phyloP scores from a whole-genome alignment of 2,888 invertebrate genomes.

The Netelia fuscicornis region DNA sequence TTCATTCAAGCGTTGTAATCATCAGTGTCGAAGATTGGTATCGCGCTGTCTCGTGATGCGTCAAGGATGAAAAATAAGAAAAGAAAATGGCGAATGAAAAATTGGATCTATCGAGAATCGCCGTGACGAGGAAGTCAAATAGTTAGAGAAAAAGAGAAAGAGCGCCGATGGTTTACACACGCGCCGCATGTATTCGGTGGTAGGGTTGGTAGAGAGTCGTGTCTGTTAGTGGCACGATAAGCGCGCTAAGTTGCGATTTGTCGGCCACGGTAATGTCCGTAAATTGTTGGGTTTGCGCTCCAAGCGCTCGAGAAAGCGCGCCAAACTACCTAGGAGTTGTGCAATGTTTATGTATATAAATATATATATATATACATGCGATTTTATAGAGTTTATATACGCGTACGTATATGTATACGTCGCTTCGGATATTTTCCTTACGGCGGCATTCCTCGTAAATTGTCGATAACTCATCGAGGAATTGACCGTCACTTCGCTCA shows the following conservation, averaged over 20 bases:
- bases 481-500: constrained; percentile 74
- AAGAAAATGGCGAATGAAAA: too few species aligned
- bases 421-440: constrained; percentile 67
- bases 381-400: background rate
- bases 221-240: constrained; percentile 66
- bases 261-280: constrained; percentile 66
- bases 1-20: too few species aligned
- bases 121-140: background rate
- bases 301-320: constrained; percentile 58
- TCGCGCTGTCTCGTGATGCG: too few species aligned
- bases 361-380: background rate
- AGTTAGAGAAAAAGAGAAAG: constrained; percentile 17
- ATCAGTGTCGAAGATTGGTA: too few species aligned
- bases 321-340: constrained; percentile 53
- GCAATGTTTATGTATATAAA: constrained; percentile 31
- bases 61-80: too few species aligned
- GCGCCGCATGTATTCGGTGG: background rate
- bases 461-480: constrained; percentile 81
- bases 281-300: constrained; percentile 67
- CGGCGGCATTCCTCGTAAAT: constrained; percentile 80
- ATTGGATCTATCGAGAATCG: too few species aligned
- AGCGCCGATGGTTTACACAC: constrained; percentile 28
- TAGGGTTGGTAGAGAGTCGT: constrained; percentile 26
- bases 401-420: constrained; percentile 2
- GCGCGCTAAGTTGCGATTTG: constrained; percentile 69